Conservation (phyloP, 2,113 vertebrate species). For the Lasiurus cinereus region DNA sequence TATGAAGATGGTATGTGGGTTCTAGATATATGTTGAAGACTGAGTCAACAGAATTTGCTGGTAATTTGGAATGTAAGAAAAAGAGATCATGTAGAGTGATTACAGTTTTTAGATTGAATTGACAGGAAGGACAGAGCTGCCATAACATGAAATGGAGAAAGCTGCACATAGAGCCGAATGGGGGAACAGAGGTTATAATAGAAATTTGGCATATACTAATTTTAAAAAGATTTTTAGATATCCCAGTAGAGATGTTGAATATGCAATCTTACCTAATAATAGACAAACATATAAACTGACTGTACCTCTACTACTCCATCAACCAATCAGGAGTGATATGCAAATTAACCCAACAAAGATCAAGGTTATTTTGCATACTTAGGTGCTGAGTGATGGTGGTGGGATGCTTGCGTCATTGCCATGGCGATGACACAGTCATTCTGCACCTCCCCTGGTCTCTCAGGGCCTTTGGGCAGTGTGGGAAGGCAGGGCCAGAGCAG, state of each 20-base stretch:
- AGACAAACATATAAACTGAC: no score
- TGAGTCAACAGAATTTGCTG: not conserved
- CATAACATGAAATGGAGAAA: not conserved
- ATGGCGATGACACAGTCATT: no score
- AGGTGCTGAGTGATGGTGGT: no score
- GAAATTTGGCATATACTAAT: not conserved
- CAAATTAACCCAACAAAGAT: no score
- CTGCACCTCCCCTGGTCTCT: no score
- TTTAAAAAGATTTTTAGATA: conserved; percentile 1
- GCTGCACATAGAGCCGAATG: not conserved
- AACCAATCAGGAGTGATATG: no score
- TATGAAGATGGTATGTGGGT: not conserved
- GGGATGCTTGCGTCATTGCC: no score
- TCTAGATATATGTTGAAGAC: not conserved
- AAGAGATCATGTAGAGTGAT: not conserved
- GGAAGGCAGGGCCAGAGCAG: no score
- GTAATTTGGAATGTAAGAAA: not conserved
- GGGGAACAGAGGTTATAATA: not conserved
- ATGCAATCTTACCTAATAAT: not conserved
- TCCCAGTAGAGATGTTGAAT: not conserved
- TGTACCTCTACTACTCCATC: no score
- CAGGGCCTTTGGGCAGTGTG: no score
- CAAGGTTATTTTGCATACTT: no score
- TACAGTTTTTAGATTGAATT: not conserved
- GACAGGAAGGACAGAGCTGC: not conserved